Evolutionary conservation across 2,113 vertebrate species (phyloP).

Genomic region (Nothoprocta pentlandii): DNA sequence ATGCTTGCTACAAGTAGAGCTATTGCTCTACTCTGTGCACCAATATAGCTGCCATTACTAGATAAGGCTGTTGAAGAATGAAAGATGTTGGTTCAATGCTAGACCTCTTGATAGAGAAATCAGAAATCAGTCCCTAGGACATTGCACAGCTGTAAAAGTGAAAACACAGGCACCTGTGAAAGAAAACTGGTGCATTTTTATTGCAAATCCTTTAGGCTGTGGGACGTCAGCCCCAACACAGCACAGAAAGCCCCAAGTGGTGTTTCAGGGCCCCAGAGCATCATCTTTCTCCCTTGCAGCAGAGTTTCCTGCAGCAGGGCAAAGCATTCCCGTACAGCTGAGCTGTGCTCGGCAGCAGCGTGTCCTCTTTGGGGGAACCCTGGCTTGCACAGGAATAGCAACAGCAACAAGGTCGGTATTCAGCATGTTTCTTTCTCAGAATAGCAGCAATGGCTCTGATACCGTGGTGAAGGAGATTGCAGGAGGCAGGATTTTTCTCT

Average conservation of each 20-base stretch:
- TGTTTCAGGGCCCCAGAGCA: neutral
- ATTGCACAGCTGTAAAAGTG: neutral
- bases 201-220: neutral
- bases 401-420: neutral
- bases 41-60: neutral
- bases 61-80: neutral
- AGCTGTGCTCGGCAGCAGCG: neutral
- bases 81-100: neutral
- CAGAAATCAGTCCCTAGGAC: neutral
- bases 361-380: neutral
- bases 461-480: neutral
- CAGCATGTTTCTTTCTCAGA: neutral
- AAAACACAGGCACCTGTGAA: neutral
- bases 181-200: neutral
- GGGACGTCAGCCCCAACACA: neutral
- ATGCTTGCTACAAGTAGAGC: neutral
- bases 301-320: neutral
- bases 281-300: neutral
- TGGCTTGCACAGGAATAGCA: neutral
- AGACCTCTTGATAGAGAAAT: neutral
- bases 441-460: neutral
- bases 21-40: neutral
- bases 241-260: neutral
- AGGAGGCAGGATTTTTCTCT: neutral
- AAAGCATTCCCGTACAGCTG: neutral